Percentiles rank a stretch among this genome's conserved stretches.
phyloP scores from a whole-genome alignment of 2,797 vertebrate species.

The Danio tinwini region DNA sequence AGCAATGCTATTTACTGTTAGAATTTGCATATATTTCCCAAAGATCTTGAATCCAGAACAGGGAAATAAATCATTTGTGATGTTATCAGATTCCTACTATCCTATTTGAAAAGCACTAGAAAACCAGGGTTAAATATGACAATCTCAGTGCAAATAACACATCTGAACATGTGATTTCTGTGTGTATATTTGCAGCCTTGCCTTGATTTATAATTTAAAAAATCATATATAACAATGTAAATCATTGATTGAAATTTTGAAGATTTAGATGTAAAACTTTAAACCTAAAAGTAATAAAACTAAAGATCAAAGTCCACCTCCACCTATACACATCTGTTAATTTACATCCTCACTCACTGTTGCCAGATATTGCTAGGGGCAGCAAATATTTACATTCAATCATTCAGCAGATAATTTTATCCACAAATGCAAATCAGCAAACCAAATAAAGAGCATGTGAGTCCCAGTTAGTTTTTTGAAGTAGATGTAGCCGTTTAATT shows the following conservation, averaged over 20 bases:
- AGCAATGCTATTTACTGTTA: not conserved
- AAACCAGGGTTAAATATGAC: constrained; percentile 22
- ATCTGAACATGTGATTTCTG: not conserved
- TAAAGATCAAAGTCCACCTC: not conserved
- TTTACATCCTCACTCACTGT: too few species aligned
- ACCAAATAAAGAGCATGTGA: too few species aligned
- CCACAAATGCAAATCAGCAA: too few species aligned
- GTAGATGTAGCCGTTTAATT: too few species aligned
- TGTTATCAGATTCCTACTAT: not conserved
- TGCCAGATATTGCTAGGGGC: too few species aligned
- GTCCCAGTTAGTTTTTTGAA: too few species aligned
- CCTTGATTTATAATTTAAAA: not conserved
- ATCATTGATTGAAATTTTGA: not conserved
- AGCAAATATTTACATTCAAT: too few species aligned
- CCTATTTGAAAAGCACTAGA: not conserved
- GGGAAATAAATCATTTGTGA: not conserved
- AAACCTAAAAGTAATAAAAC: not conserved
- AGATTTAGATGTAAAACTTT: not conserved
- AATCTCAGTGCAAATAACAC: constrained; percentile 43
- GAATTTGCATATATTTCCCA: not conserved
- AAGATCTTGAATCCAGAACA: not conserved
- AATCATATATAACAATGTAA: not conserved
- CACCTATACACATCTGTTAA: too few species aligned
- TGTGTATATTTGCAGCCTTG: not conserved
- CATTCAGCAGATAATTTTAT: too few species aligned